Evolutionary conservation across 2,113 vertebrate species (phyloP).

Genomic region (Mus spicilegus): DNA sequence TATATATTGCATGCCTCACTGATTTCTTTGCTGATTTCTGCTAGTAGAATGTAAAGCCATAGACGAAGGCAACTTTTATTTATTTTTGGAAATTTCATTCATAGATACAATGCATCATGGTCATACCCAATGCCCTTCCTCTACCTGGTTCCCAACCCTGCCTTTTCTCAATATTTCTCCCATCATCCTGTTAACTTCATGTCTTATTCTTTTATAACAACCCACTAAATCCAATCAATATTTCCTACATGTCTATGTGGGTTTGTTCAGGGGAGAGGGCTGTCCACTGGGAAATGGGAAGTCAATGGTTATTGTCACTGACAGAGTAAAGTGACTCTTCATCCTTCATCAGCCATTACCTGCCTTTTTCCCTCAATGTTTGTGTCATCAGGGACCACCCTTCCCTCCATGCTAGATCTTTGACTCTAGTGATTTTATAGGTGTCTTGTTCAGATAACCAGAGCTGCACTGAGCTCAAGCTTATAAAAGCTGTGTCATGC

Average conservation of each 20-base stretch:
- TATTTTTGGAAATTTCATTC: not conserved
- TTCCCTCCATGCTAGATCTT: not conserved
- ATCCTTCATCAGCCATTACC: not conserved
- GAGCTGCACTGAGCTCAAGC: not conserved
- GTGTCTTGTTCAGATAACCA: not conserved
- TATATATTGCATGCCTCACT: not conserved
- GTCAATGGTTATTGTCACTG: rapidly evolving
- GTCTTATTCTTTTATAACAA: not conserved
- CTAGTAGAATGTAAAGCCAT: not conserved
- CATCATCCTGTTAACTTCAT: not conserved
- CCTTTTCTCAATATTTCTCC: not conserved
- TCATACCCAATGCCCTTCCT: no score
- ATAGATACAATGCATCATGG: not conserved
- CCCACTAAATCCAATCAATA: no score
- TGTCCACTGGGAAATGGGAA: not conserved
- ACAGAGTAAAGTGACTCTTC: not conserved
- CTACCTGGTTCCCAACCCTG: not conserved
- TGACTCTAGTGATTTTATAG: not conserved
- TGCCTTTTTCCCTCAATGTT: not conserved
- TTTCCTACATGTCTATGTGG: not conserved
- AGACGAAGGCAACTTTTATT: not conserved
- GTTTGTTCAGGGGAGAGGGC: not conserved
- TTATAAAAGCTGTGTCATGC: not conserved
- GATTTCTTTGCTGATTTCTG: not conserved
- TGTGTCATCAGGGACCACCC: no score